Evolutionary conservation across 2,797 vertebrate genomes (phyloP).

Genomic region (Tadarida brasiliensis): DNA sequence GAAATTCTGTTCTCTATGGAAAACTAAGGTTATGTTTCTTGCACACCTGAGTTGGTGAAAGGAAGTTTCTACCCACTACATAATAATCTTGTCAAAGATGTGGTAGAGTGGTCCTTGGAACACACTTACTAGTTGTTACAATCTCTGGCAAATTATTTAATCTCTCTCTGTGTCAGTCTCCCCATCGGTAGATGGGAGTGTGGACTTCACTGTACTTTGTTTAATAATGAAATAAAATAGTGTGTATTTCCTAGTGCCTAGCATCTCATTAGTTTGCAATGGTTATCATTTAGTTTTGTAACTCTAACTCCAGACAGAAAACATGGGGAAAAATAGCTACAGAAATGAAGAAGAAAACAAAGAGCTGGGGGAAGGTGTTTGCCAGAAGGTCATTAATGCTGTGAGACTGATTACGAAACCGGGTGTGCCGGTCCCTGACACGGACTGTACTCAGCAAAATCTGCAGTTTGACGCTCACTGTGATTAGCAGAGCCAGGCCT

Average conservation of each 20-base stretch:
- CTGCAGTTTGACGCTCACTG: background rate
- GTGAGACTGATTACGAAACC: slow-evolving; percentile 50
- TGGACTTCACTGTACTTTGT: background rate
- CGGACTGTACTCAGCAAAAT: background rate
- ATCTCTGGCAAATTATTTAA: background rate
- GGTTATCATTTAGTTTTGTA: background rate
- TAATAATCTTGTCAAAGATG: background rate
- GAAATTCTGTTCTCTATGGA: background rate
- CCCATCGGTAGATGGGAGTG: background rate
- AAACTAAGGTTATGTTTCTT: background rate
- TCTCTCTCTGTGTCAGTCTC: background rate
- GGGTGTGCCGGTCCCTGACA: background rate
- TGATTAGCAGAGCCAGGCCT: slow-evolving; percentile 36
- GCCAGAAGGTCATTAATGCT: background rate
- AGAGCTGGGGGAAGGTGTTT: slow-evolving; percentile 16
- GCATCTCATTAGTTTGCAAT: background rate
- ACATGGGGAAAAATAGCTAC: background rate
- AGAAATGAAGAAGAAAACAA: slow-evolving; percentile 31
- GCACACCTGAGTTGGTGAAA: background rate
- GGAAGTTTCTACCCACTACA: background rate
- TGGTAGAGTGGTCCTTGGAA: background rate
- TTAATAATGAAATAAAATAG: background rate
- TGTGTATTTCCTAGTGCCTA: background rate
- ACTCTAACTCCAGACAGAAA: slow-evolving; percentile 25
- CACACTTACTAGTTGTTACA: background rate